Evolutionary conservation across 2,113 vertebrate genomes (phyloP).

Genomic region (Myanophis thanlyinensis): DNA sequence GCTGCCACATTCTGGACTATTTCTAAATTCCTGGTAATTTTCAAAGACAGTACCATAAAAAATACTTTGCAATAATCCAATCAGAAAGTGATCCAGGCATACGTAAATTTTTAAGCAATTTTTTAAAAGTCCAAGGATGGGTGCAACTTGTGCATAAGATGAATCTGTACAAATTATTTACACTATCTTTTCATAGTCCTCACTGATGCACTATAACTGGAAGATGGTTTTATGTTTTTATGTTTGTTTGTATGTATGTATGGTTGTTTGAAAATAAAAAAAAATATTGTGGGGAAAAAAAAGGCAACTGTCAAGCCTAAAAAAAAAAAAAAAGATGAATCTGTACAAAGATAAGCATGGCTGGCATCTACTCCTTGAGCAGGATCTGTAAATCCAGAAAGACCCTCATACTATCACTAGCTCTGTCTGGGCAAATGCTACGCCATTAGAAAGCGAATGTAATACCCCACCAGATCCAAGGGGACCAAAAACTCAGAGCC

Average conservation of each 20-base stretch:
- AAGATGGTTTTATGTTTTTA: no score
- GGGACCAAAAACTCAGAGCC: not conserved
- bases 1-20: not conserved
- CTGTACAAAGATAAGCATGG: not conserved
- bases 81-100: not conserved
- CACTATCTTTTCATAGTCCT: no score
- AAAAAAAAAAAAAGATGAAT: no score
- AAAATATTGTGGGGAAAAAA: no score
- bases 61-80: not conserved
- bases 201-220: no score
- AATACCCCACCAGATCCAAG: not conserved
- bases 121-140: not conserved
- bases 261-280: no score
- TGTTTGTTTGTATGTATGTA: no score
- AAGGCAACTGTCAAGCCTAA: no score
- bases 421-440: not conserved
- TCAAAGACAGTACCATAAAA: not conserved
- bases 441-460: not conserved
- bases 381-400: not conserved
- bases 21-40: not conserved
- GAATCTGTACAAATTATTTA: not conserved
- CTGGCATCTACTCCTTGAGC: not conserved
- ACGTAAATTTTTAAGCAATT: not conserved
- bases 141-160: not conserved
- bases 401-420: not conserved